phyloP scores from a whole-genome alignment of 2,113 vertebrate genomes.

The Guaruba guarouba region DNA sequence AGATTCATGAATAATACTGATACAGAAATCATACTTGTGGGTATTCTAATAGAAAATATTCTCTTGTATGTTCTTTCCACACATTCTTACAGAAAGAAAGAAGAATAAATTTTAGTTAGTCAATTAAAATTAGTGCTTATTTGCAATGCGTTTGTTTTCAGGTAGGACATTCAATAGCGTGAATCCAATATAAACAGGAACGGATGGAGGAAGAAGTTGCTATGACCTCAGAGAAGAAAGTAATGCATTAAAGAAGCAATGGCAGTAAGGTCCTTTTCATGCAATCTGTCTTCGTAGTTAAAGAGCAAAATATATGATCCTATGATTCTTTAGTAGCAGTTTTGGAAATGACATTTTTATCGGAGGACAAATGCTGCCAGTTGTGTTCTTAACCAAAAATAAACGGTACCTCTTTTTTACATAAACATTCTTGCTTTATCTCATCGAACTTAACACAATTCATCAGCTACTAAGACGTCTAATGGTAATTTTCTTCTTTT shows the following conservation, averaged over 20 bases:
- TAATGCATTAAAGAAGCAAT: background rate
- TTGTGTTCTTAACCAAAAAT: background rate
- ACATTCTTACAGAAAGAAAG: background rate
- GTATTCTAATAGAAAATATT: background rate
- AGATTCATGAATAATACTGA: background rate
- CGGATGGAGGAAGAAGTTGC: background rate
- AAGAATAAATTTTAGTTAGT: background rate
- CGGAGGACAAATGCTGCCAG: background rate
- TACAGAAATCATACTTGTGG: background rate
- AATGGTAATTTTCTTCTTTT: background rate
- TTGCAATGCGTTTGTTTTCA: background rate
- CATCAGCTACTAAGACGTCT: background rate
- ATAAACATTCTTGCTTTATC: background rate
- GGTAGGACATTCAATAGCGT: background rate
- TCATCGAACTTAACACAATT: background rate
- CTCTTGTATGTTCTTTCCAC: background rate
- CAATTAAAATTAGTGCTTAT: background rate
- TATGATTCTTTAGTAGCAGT: background rate
- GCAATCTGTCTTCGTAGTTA: background rate
- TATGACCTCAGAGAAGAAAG: background rate
- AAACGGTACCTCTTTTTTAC: background rate
- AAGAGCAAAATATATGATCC: background rate
- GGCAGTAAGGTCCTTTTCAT: background rate
- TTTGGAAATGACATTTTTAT: background rate
- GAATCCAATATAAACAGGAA: background rate